A percentile compares a stretch with the other conserved stretches of the same genome.
phyloP scores from a whole-genome alignment of 2,113 vertebrate genomes.

The Isurus oxyrinchus region DNA sequence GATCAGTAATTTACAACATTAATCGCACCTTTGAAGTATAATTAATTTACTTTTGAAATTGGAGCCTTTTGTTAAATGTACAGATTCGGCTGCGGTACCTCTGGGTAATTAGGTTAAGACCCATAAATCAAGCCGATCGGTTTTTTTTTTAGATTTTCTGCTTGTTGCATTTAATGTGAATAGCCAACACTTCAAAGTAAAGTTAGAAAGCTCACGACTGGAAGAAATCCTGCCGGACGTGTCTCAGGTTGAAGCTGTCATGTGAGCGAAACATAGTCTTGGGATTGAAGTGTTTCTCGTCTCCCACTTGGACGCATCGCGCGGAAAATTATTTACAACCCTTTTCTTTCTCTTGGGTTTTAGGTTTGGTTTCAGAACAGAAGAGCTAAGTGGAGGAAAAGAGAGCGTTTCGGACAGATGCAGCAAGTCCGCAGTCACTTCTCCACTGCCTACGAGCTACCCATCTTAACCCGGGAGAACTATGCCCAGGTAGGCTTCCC shows the following conservation, averaged over 20 bases:
- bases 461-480: constrained; percentile 89
- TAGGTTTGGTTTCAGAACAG: constrained; percentile 99
- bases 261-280: no score
- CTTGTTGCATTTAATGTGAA: not conserved
- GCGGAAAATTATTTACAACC: not conserved
- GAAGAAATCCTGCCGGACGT: not conserved
- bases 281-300: no score
- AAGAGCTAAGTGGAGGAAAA: constrained; percentile 92
- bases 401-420: constrained; percentile 97
- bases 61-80: not conserved
- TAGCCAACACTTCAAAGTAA: not conserved
- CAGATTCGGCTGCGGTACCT: not conserved
- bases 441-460: constrained; percentile 87
- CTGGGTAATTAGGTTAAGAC: not conserved
- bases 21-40: not conserved
- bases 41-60: not conserved
- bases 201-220: not conserved
- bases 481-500: constrained; percentile 81
- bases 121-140: not conserved
- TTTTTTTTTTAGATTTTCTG: not conserved
- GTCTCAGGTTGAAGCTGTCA: not conserved
- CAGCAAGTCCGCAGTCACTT: constrained; percentile 98
- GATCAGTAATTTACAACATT: not conserved
- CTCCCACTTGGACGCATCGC: not conserved
- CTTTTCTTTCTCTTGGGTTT: not conserved